A percentile compares a stretch with the other conserved stretches of the same genome.
Evolutionary conservation across 2,888 invertebrate genomes (phyloP).

Genomic region (Drosophila kanekoi): DNA sequence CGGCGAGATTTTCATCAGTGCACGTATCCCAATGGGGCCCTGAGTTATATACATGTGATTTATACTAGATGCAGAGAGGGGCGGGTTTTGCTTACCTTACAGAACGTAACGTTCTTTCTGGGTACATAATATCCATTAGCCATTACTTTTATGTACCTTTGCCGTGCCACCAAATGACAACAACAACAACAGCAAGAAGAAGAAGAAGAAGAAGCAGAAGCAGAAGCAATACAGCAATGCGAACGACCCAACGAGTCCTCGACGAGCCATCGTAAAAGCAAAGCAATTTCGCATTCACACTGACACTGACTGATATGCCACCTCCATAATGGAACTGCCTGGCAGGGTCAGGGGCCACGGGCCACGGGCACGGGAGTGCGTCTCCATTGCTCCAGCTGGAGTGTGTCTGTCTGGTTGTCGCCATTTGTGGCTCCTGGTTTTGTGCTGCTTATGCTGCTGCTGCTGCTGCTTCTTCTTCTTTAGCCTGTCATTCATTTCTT

Average conservation of each 20-base stretch:
- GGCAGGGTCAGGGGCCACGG: not conserved
- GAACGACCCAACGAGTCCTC: conserved; percentile 21
- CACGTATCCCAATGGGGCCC: conserved; percentile 30
- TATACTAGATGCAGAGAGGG: conserved; percentile 12
- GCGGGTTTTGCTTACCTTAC: conserved; percentile 38
- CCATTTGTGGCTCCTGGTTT: conserved; percentile 42
- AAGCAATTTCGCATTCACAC: conserved; percentile 76
- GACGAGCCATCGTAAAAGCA: conserved; percentile 67
- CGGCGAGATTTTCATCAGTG: conserved; percentile 38
- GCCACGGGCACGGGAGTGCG: not conserved
- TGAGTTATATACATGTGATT: conserved; percentile 40
- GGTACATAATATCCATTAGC: conserved; percentile 68
- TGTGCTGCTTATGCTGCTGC: conserved; percentile 20
- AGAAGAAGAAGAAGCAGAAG: not conserved
- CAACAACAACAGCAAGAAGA: conserved; percentile 6
- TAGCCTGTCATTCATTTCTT: conserved; percentile 76
- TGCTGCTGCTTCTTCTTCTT: conserved; percentile 37
- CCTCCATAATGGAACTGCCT: conserved; percentile 37
- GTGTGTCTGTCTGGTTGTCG: not conserved
- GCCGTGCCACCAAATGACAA: conserved; percentile 51
- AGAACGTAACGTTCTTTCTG: conserved; percentile 28
- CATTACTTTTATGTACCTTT: conserved; percentile 72
- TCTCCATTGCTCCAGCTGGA: conserved; percentile 6
- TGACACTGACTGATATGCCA: conserved; percentile 78
- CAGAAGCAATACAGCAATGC: not conserved